These are phyloP conservation scores for Chouioia cunea DNA, from an alignment of 2,888 invertebrate genomes.

Conservation along the genomic window DNA sequence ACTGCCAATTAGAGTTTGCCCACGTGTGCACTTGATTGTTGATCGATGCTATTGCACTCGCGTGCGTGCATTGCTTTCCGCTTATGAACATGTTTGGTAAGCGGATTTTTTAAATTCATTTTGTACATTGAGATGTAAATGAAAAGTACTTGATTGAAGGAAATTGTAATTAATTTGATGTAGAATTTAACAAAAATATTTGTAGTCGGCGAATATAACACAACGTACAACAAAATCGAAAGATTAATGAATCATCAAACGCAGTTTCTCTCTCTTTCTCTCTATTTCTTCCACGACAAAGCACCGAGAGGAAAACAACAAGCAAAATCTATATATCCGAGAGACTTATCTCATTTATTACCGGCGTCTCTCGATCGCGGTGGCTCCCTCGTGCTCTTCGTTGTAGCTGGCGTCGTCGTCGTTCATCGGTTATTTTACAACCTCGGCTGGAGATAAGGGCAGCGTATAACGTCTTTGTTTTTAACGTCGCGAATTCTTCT, in stretches of 20 bases:
- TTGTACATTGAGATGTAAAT: background rate
- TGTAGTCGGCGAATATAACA: too few relatives aligned
- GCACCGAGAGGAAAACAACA: background rate
- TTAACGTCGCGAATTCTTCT: constrained; percentile 59
- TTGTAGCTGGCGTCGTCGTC: constrained; percentile 52
- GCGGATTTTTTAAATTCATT: constrained; percentile 41
- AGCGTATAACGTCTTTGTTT: constrained; percentile 67
- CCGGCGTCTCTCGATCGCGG: constrained; percentile 49
- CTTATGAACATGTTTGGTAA: too few relatives aligned
- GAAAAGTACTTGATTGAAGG: too few relatives aligned
- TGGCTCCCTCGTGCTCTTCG: background rate
- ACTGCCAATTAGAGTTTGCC: constrained; percentile 59
- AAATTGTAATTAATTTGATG: too few relatives aligned
- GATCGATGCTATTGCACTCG: background rate
- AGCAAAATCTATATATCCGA: constrained; percentile 43
- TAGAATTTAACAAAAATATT: too few relatives aligned
- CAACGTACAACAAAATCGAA: background rate
- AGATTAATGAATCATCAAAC: constrained; percentile 29
- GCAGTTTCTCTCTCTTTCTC: background rate
- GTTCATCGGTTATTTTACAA: constrained; percentile 67
- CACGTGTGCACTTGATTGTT: background rate
- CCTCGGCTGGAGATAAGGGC: constrained; percentile 59
- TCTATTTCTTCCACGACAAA: too few relatives aligned
- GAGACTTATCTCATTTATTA: constrained; percentile 66
- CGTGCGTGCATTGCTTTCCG: too few relatives aligned